A percentile compares a stretch with the other conserved stretches of the same genome.
Conservation (phyloP, 1,140 invertebrate genomes). For the Coelopa frigida region DNA sequence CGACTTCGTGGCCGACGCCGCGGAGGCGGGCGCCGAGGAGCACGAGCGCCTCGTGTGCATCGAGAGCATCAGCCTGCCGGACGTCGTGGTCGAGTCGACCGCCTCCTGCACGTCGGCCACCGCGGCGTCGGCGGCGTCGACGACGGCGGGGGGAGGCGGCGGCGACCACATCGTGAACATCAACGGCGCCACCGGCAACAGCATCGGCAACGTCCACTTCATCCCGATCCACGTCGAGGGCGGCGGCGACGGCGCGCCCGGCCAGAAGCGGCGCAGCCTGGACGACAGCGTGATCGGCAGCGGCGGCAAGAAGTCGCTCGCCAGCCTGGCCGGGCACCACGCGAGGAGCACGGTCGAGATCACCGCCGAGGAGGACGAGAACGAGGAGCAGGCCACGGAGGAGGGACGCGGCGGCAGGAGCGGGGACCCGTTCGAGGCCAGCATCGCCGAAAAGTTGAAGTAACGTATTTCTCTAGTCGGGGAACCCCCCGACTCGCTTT, state of each 20-base stretch:
- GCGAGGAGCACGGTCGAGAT: constrained; percentile 30
- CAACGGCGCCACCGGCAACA: constrained; percentile 24
- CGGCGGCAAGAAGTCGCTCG: background rate
- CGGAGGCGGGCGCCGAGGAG: constrained; percentile 10
- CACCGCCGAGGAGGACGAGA: constrained; percentile 29
- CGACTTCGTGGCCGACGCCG: constrained; percentile 17
- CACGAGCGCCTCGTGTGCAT: constrained; percentile 40
- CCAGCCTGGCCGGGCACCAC: background rate
- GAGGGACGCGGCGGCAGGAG: background rate
- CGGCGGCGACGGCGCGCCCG: constrained; percentile 1
- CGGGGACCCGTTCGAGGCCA: constrained; percentile 1
- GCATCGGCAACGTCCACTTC: constrained; percentile 40
- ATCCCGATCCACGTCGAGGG: constrained; percentile 42
- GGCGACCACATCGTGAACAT: constrained; percentile 15
- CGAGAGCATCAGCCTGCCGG: constrained; percentile 43
- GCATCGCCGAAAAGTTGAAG: constrained; percentile 12
- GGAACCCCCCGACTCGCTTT: too few relatives aligned
- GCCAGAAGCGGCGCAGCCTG: constrained; percentile 30
- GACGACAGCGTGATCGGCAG: constrained; percentile 34
- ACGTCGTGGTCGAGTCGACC: constrained; percentile 44
- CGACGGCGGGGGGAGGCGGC: constrained; percentile 16
- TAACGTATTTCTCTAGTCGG: too few relatives aligned
- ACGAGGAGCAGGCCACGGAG: background rate
- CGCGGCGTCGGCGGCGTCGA: constrained; percentile 6
- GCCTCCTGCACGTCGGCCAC: constrained; percentile 13